phyloP scores from a whole-genome alignment of 2,113 vertebrate species.

The Strix uralensis region DNA sequence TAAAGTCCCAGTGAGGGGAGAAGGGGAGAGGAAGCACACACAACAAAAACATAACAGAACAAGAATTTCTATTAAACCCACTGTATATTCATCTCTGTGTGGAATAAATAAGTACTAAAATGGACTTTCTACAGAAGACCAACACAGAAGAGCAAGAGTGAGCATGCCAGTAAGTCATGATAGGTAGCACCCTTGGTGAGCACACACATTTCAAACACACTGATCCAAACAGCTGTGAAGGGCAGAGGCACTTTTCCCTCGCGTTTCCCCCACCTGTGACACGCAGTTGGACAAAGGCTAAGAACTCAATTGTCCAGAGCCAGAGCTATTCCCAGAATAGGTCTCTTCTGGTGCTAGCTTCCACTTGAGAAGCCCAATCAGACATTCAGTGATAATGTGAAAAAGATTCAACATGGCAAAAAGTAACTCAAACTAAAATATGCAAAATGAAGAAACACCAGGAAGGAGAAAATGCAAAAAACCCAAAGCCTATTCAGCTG shows the following conservation, averaged over 20 bases:
- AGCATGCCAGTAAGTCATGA: neutral
- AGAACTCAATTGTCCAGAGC: neutral
- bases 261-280: neutral
- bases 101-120: neutral
- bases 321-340: neutral
- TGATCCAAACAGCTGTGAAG: neutral
- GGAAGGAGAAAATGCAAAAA: neutral
- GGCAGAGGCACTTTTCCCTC: neutral
- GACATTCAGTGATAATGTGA: neutral
- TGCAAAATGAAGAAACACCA: neutral
- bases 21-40: accelerated
- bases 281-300: neutral
- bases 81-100: neutral
- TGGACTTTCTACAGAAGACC: neutral
- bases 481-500: neutral
- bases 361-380: neutral
- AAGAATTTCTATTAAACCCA: neutral
- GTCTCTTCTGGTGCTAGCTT: neutral
- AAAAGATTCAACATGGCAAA: neutral
- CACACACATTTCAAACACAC: neutral
- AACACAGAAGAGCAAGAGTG: neutral
- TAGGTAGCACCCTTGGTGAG: neutral
- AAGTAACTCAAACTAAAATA: neutral
- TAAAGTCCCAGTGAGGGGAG: neutral
- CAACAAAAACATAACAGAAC: neutral